Percentiles rank a stretch among this genome's conserved stretches.
Conservation (phyloP, 2,113 vertebrate genomes). For the Oryzias curvinotus region DNA sequence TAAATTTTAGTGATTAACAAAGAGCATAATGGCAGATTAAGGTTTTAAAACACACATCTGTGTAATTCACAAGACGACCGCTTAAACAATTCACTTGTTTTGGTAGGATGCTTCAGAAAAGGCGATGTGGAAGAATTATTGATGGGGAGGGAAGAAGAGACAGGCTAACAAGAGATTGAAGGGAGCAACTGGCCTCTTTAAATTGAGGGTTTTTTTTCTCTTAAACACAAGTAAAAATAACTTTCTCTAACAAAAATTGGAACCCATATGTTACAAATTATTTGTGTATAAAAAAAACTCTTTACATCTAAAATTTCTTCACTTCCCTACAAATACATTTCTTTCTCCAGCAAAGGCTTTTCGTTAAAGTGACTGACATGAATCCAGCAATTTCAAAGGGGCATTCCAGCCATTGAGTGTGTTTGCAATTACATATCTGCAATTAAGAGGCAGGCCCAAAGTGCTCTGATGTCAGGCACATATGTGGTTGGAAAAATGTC, state of each 20-base stretch:
- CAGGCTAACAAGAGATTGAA: conserved; percentile 8
- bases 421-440: conserved; percentile 67
- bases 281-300: conserved; percentile 16
- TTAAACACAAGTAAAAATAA: conserved; percentile 37
- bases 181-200: conserved; percentile 19
- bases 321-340: conserved; percentile 17
- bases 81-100: conserved; percentile 50
- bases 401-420: conserved; percentile 56
- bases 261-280: conserved; percentile 37
- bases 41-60: conserved; percentile 34
- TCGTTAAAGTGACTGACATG: conserved; percentile 37
- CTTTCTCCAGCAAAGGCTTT: conserved; percentile 15
- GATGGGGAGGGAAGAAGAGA: conserved; percentile 15
- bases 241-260: conserved; percentile 22
- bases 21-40: no score
- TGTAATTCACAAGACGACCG: conserved; percentile 14
- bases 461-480: conserved; percentile 44
- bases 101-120: conserved; percentile 43
- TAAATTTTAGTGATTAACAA: no score
- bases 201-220: conserved; percentile 43
- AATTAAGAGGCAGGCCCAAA: conserved; percentile 52
- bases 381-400: conserved; percentile 48
- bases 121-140: conserved; percentile 31
- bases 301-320: background rate
- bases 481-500: conserved; percentile 49